Evolutionary conservation across 1,140 invertebrate species (phyloP).

Genomic region (Eumaeus atala): DNA sequence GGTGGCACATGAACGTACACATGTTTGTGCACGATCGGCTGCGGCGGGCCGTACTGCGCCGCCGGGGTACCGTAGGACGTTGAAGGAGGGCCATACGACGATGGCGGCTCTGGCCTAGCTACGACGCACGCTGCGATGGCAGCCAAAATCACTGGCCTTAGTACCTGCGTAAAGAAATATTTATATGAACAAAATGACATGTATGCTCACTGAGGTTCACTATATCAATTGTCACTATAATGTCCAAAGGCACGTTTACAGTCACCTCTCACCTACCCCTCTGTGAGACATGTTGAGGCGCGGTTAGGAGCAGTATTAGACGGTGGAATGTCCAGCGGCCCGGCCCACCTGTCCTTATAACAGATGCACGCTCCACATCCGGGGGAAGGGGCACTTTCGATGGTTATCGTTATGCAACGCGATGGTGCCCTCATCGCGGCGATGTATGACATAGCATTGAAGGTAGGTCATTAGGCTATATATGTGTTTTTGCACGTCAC

Average conservation of each 20-base stretch:
- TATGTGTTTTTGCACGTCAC: background rate
- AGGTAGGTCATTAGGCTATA: conserved; percentile 11
- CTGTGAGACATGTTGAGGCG: conserved; percentile 57
- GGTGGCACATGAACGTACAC: conserved; percentile 91
- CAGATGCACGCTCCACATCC: conserved; percentile 56
- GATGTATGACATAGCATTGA: conserved; percentile 21
- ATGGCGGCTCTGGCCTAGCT: conserved; percentile 61
- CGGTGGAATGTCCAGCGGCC: conserved; percentile 56
- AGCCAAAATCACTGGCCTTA: conserved; percentile 51
- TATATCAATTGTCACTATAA: conserved; percentile 28
- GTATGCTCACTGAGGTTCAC: conserved; percentile 10
- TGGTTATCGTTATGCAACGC: conserved; percentile 63
- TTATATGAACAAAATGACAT: conserved; percentile 7
- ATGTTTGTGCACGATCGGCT: conserved; percentile 88
- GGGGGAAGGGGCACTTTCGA: conserved; percentile 66
- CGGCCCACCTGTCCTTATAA: conserved; percentile 65
- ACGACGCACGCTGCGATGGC: conserved; percentile 43
- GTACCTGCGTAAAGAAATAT: conserved; percentile 49
- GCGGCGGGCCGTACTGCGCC: conserved; percentile 82
- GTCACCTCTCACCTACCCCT: conserved; percentile 61
- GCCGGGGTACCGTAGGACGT: conserved; percentile 60
- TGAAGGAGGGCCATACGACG: conserved; percentile 57
- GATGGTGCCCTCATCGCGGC: conserved; percentile 51
- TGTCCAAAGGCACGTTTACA: conserved; percentile 20
- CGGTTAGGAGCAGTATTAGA: conserved; percentile 41